These are phyloP conservation scores for Apis laboriosa DNA, from an alignment of 1,140 invertebrate species.

Conservation along the genomic window DNA sequence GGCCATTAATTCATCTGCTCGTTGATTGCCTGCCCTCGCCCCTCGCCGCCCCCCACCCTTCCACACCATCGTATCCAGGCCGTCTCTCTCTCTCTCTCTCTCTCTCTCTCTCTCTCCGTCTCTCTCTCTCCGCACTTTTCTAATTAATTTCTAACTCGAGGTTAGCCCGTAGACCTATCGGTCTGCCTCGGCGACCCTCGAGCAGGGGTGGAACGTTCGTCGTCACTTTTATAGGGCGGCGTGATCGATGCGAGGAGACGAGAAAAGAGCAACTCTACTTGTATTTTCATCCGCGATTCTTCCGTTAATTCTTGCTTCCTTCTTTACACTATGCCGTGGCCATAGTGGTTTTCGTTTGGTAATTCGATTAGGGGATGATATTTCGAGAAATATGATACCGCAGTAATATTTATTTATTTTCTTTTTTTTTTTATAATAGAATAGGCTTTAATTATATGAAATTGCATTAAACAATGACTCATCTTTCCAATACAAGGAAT, in stretches of 20 bases:
- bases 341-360: too few species aligned
- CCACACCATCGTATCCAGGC: conserved; percentile 19
- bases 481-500: too few species aligned
- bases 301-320: neutral
- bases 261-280: conserved; percentile 22
- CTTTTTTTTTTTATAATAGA: too few species aligned
- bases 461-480: too few species aligned
- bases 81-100: neutral
- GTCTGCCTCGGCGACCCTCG: conserved; percentile 23
- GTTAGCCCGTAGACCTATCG: conserved; percentile 59
- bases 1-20: conserved; percentile 77
- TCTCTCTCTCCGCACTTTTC: conserved; percentile 72
- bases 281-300: neutral
- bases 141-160: conserved; percentile 78
- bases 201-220: conserved; percentile 48
- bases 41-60: conserved; percentile 10
- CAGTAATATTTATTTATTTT: too few species aligned
- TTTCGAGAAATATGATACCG: too few species aligned
- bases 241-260: conserved; percentile 59
- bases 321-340: too few species aligned
- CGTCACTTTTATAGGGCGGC: conserved; percentile 65
- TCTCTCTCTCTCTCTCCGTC: conserved; percentile 39
- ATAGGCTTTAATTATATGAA: too few species aligned
- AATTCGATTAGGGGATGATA: too few species aligned
- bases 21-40: conserved; percentile 72